Evolutionary conservation across 2,888 invertebrate species (phyloP).

Genomic region (Holacanthella duospinosa): DNA sequence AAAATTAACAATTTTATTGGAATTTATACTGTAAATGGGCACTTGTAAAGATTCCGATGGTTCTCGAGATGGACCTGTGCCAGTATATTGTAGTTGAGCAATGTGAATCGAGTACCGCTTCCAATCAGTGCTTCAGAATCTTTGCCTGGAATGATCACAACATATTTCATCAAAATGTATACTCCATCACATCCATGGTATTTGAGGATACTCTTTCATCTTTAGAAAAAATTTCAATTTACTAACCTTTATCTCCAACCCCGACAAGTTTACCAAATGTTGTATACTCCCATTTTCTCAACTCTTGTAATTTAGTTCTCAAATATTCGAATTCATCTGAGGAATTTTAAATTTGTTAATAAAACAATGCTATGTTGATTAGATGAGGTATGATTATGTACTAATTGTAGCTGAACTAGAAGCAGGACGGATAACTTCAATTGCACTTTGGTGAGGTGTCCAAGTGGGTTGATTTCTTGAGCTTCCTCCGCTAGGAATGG

Average conservation of each 20-base stretch:
- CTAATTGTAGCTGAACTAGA: no score
- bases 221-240: not conserved
- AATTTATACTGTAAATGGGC: not conserved
- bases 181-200: no score
- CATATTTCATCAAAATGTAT: not conserved
- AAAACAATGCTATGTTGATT: no score
- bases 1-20: not conserved
- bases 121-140: constrained; percentile 17
- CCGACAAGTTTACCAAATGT: constrained; percentile 17
- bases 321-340: not conserved
- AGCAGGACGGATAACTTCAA: no score
- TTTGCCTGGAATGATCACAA: no score
- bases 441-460: no score
- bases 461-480: no score
- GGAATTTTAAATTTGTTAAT: not conserved
- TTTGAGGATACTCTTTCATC: not conserved
- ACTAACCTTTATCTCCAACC: no score
- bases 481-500: no score
- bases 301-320: constrained; percentile 1
- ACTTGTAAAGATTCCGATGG: constrained; percentile 62
- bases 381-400: no score
- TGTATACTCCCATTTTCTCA: constrained; percentile 26
- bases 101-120: constrained; percentile 46
- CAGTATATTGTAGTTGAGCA: constrained; percentile 79
- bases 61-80: constrained; percentile 67